A percentile compares a stretch with the other conserved stretches of the same genome.
phyloP scores from a whole-genome alignment of 2,888 invertebrate species.

The Sarcophaga caerulescens region DNA sequence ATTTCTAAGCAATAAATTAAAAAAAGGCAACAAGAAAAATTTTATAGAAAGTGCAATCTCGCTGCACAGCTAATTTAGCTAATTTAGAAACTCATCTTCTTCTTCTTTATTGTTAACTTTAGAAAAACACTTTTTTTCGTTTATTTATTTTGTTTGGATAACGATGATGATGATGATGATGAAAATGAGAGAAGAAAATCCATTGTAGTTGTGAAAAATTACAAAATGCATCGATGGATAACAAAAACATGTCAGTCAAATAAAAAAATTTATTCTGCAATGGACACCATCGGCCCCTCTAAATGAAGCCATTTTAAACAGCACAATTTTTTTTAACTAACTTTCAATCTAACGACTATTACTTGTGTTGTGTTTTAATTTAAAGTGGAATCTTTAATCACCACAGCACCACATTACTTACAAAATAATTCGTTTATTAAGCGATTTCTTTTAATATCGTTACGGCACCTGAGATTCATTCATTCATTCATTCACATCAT shows the following conservation, averaged over 20 bases:
- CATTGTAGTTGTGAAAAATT: conserved; percentile 55
- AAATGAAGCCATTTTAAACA: too few relatives aligned
- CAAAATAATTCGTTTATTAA: too few relatives aligned
- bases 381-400: too few relatives aligned
- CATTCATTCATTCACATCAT: too few relatives aligned
- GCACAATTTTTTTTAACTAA: too few relatives aligned
- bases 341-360: too few relatives aligned
- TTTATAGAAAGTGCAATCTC: conserved; percentile 12
- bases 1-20: conserved; percentile 23
- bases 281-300: conserved; percentile 29
- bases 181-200: conserved; percentile 50
- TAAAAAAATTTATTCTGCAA: conserved; percentile 24
- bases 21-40: background rate
- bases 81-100: conserved; percentile 28
- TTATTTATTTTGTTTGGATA: background rate
- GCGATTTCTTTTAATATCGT: too few relatives aligned
- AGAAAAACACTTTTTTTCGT: background rate
- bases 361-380: too few relatives aligned
- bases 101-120: conserved; percentile 12
- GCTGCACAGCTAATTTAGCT: conserved; percentile 37
- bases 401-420: too few relatives aligned
- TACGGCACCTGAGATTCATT: too few relatives aligned
- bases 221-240: conserved; percentile 75
- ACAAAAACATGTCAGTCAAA: conserved; percentile 77
- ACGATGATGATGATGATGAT: conserved; percentile 30